phyloP scores from a whole-genome alignment of 1,140 invertebrate genomes.

The Drosophila pallidifrons region DNA sequence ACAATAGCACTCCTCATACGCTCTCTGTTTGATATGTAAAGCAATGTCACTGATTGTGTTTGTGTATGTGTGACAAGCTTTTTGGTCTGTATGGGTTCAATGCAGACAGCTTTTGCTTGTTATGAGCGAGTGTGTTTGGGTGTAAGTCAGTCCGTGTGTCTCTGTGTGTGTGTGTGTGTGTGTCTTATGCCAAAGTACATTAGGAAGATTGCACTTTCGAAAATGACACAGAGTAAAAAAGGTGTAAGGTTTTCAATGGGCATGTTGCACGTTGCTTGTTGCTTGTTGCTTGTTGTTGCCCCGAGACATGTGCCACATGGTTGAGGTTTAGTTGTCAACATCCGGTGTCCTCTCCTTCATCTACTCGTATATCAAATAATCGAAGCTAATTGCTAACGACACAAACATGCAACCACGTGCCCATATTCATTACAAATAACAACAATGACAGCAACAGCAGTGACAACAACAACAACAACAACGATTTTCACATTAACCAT shows the following conservation, averaged over 20 bases:
- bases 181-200: conserved; percentile 65
- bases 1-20: conserved; percentile 3
- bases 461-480: conserved; percentile 22
- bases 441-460: not conserved
- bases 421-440: conserved; percentile 68
- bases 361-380: conserved; percentile 27
- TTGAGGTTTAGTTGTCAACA: not conserved
- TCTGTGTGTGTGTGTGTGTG: conserved; percentile 30
- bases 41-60: conserved; percentile 19
- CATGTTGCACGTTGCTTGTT: conserved; percentile 2
- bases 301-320: not conserved
- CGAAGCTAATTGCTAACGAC: conserved; percentile 66
- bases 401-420: conserved; percentile 69
- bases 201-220: conserved; percentile 79
- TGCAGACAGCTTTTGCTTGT: conserved; percentile 47
- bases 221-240: conserved; percentile 66
- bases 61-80: conserved; percentile 36
- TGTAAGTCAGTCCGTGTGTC: not conserved
- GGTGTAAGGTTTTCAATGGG: conserved; percentile 22
- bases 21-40: conserved; percentile 42
- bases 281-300: not conserved
- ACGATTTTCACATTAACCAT: conserved; percentile 78
- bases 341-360: not conserved
- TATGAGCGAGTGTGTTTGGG: conserved; percentile 31
- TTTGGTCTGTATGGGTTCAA: conserved; percentile 29